phyloP scores from a whole-genome alignment of 1,140 invertebrate genomes.

The Sinella curviseta region DNA sequence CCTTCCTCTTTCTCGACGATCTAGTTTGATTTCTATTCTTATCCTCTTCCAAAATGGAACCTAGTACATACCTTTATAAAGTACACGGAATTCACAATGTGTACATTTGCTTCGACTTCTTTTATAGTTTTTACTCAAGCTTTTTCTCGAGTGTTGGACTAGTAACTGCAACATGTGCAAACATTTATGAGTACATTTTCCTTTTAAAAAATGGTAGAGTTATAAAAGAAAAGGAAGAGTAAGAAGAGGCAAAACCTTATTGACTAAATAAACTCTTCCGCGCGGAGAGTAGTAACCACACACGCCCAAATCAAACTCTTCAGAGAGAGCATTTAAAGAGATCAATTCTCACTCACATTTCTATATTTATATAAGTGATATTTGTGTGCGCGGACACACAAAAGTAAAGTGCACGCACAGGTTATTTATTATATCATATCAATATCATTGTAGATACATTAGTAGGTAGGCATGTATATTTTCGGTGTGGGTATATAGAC shows the following conservation, averaged over 20 bases:
- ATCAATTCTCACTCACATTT: neutral
- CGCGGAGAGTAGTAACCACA: too few species aligned
- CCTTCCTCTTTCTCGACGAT: too few species aligned
- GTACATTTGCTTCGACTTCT: too few species aligned
- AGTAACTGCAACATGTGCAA: neutral
- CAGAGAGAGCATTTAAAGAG: slow-evolving; percentile 8
- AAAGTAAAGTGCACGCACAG: too few species aligned
- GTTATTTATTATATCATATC: slow-evolving; percentile 5
- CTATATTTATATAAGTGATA: slow-evolving; percentile 13
- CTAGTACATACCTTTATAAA: neutral
- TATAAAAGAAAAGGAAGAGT: neutral
- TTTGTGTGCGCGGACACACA: too few species aligned
- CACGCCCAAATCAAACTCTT: neutral
- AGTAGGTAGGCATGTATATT: too few species aligned
- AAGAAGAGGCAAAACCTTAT: neutral
- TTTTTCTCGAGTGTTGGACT: too few species aligned
- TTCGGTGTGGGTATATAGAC: too few species aligned
- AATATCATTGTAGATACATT: neutral
- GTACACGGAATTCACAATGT: too few species aligned
- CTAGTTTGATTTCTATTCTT: too few species aligned
- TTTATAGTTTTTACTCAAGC: too few species aligned
- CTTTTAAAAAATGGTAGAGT: neutral
- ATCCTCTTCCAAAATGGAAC: neutral
- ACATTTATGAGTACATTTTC: neutral
- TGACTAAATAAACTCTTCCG: neutral